These are phyloP conservation scores for Gobius niger DNA, from an alignment of 2,113 vertebrate species.

Conservation along the genomic window DNA sequence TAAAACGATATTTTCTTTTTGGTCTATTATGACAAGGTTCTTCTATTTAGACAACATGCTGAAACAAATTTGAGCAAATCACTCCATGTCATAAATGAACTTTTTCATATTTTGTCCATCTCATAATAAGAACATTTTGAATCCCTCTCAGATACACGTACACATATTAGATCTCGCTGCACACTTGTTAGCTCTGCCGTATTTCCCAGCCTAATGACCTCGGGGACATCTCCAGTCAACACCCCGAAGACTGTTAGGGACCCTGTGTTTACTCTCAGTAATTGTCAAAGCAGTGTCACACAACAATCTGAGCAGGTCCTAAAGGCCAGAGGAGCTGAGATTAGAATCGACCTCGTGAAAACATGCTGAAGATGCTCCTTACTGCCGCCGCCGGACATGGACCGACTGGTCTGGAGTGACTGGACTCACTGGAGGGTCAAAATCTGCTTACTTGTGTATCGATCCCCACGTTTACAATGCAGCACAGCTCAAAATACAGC, in stretches of 20 bases:
- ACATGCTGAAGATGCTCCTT: slow-evolving; percentile 26
- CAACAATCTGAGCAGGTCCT: slow-evolving; percentile 27
- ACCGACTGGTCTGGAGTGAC: slow-evolving; percentile 3
- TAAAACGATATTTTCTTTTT: too few species aligned
- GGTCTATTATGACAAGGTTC: too few species aligned
- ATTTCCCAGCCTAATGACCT: slow-evolving; percentile 63
- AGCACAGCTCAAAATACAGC: too few species aligned
- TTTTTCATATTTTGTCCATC: not conserved
- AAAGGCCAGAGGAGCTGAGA: slow-evolving; percentile 44
- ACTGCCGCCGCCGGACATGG: slow-evolving; percentile 12
- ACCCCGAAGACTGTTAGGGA: slow-evolving; percentile 46
- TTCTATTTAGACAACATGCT: too few species aligned
- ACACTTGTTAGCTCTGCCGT: slow-evolving; percentile 46
- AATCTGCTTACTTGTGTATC: not conserved
- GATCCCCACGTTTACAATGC: too few species aligned
- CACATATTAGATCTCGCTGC: slow-evolving; percentile 17
- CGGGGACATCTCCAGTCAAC: slow-evolving; percentile 42
- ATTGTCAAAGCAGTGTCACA: slow-evolving; percentile 44
- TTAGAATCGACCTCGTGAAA: slow-evolving; percentile 25
- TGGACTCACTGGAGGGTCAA: not conserved
- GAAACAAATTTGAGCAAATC: too few species aligned
- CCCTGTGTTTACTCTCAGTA: slow-evolving; percentile 46
- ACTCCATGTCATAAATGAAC: too few species aligned
- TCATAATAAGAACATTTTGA: not conserved
- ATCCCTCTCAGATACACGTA: not conserved